Conservation (phyloP, 2,797 vertebrate genomes). For the Rhincodon typus region DNA sequence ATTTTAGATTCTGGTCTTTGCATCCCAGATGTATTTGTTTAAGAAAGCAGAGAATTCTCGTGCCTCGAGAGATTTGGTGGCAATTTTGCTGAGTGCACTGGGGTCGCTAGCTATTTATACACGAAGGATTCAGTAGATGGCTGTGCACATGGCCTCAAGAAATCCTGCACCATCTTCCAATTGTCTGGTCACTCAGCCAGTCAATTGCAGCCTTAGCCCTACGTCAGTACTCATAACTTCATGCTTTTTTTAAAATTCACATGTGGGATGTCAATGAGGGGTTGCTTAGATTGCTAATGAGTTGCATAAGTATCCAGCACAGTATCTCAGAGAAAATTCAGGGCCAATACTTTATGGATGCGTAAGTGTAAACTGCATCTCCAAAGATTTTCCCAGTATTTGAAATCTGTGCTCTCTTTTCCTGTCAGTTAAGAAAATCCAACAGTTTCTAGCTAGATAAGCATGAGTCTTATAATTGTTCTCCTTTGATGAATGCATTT, state of each 20-base stretch:
- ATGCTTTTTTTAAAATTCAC: background rate
- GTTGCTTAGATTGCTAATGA: background rate
- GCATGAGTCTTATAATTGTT: background rate
- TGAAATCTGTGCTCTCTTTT: background rate
- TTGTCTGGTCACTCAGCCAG: background rate
- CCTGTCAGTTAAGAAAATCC: background rate
- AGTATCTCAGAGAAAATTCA: background rate
- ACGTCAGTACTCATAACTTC: background rate
- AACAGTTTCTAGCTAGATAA: background rate
- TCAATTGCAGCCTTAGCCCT: background rate
- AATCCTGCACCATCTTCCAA: background rate
- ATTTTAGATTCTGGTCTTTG: background rate
- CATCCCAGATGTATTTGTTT: background rate
- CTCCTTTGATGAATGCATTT: background rate
- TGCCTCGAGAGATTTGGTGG: background rate
- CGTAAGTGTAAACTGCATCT: background rate
- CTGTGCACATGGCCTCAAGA: background rate
- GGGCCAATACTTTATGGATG: background rate
- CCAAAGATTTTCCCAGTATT: background rate
- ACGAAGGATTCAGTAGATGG: background rate
- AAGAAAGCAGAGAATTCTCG: background rate
- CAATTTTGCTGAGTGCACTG: background rate
- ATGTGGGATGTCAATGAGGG: too few relatives aligned
- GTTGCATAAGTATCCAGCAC: background rate
- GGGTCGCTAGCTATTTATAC: too few relatives aligned